Evolutionary conservation across 2,113 vertebrate genomes (phyloP).

Genomic region (Macroglossus sobrinus): DNA sequence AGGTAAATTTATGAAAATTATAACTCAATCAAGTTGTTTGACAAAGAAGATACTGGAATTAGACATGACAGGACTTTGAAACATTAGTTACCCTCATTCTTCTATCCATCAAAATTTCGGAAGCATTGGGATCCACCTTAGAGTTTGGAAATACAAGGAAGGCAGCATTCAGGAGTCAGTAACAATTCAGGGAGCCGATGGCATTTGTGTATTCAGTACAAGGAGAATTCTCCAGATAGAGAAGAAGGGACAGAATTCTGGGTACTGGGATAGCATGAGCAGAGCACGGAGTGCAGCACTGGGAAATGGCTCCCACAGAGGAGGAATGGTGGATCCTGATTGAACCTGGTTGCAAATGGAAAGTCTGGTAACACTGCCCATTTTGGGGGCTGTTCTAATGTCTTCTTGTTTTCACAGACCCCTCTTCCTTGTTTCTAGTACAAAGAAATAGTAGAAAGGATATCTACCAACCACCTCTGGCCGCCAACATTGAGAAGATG

Average conservation of each 20-base stretch:
- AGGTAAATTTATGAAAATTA: not conserved
- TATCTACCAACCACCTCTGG: conserved; percentile 89
- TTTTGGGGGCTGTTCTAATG: not conserved
- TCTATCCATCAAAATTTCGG: not conserved
- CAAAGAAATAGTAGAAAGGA: conserved; percentile 88
- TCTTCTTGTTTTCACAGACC: conserved; percentile 77
- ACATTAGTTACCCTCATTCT: not conserved
- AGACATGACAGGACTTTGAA: not conserved
- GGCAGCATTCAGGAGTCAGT: not conserved
- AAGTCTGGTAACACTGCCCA: not conserved
- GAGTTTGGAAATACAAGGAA: not conserved
- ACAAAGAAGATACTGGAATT: not conserved
- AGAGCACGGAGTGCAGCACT: not conserved
- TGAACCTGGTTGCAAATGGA: not conserved
- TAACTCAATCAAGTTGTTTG: not conserved
- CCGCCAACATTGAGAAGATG: conserved; percentile 89
- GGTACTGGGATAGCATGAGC: not conserved
- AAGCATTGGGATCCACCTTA: not conserved
- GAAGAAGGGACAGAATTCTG: not conserved
- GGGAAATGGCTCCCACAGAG: not conserved
- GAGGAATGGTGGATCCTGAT: fast-evolving
- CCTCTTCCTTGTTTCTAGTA: conserved; percentile 77
- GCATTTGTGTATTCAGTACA: not conserved
- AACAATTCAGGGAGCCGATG: not conserved
- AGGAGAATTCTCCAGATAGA: not conserved